A percentile compares a stretch with the other conserved stretches of the same genome.
phyloP scores from a whole-genome alignment of 1,140 invertebrate genomes.

The Trachelipus rathkii region DNA sequence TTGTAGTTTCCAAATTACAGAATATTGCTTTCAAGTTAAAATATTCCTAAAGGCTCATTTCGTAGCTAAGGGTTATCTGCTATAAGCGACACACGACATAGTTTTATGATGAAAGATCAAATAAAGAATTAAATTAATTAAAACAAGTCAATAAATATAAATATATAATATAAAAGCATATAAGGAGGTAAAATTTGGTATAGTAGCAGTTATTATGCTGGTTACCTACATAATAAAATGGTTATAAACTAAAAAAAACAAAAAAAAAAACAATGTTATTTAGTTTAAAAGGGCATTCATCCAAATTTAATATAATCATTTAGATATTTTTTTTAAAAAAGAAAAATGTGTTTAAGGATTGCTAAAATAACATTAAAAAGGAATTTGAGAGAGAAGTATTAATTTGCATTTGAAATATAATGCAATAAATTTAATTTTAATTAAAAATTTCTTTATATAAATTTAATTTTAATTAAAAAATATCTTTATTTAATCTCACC shows the following conservation, averaged over 20 bases:
- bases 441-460: too few relatives aligned
- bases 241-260: not conserved
- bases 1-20: too few relatives aligned
- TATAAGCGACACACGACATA: not conserved
- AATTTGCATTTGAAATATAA: too few relatives aligned
- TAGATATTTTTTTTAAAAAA: too few relatives aligned
- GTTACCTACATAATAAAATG: not conserved
- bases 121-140: not conserved
- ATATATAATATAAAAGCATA: not conserved
- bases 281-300: not conserved
- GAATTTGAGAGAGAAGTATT: too few relatives aligned
- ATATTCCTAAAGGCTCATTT: not conserved
- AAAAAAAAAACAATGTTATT: not conserved
- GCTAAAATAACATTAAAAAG: too few relatives aligned
- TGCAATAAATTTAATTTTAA: too few relatives aligned
- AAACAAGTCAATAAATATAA: not conserved
- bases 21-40: not conserved
- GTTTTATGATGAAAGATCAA: conserved; percentile 6
- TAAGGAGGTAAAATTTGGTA: too few relatives aligned
- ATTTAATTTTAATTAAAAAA: too few relatives aligned
- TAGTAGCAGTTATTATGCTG: too few relatives aligned
- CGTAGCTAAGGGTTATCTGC: not conserved
- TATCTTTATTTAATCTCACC: too few relatives aligned
- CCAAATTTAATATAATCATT: not conserved
- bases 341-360: too few relatives aligned